Percentiles rank a stretch among this genome's conserved stretches.
These are phyloP conservation scores for Platichthys flesus DNA, from an alignment of 2,113 vertebrate genomes.

Conservation along the genomic window DNA sequence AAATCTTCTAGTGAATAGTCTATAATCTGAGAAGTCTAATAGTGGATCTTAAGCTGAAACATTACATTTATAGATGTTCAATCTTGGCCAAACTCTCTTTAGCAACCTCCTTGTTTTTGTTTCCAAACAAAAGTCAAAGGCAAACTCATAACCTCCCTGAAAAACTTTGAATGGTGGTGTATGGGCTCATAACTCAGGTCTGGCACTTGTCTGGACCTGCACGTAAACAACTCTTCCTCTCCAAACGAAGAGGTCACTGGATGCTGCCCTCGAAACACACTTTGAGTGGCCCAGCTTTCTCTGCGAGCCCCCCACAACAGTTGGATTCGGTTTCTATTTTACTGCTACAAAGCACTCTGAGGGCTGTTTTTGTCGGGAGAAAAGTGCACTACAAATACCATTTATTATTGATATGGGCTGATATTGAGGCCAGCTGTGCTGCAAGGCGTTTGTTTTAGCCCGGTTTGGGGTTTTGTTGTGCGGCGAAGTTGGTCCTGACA, in stretches of 20 bases:
- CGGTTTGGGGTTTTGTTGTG: conserved; percentile 35
- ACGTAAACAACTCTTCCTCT: background rate
- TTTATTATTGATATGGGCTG: conserved; percentile 73
- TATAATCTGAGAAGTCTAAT: too few relatives aligned
- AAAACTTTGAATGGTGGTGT: background rate
- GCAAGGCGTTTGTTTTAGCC: conserved; percentile 39
- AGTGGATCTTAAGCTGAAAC: too few relatives aligned
- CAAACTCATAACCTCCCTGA: background rate
- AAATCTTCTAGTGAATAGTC: too few relatives aligned
- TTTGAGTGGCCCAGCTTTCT: conserved; percentile 55
- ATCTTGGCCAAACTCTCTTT: too few relatives aligned
- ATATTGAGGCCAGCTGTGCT: conserved; percentile 60
- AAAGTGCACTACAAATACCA: conserved; percentile 64
- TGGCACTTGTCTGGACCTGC: background rate
- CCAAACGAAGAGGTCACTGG: conserved; percentile 12
- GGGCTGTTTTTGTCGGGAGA: conserved; percentile 57
- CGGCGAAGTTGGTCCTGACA: conserved; percentile 50
- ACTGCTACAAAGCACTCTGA: conserved; percentile 56
- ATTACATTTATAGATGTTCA: too few relatives aligned
- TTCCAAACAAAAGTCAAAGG: background rate
- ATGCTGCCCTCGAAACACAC: conserved; percentile 60
- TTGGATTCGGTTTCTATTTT: conserved; percentile 58
- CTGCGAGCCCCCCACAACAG: conserved; percentile 20
- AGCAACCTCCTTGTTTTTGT: too few relatives aligned
- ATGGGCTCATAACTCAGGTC: background rate